Conservation (phyloP, 2,113 vertebrate species). For the Hypomesus transpacificus region DNA sequence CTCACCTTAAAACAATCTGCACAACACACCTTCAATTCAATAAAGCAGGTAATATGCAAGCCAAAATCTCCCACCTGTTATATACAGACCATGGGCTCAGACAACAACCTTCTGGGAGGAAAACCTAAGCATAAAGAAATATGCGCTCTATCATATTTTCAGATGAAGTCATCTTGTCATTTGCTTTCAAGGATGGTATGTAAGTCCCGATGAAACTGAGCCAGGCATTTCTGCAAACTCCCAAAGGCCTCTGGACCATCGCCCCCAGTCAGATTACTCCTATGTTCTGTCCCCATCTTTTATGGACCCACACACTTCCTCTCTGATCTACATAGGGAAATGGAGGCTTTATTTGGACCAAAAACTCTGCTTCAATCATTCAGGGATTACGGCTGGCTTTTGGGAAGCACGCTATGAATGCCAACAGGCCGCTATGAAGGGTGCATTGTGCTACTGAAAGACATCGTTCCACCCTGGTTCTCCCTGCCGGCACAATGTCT, state of each 20-base stretch:
- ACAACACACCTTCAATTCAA: not conserved
- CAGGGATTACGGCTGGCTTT: constrained; percentile 29
- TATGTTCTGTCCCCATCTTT: constrained; percentile 6
- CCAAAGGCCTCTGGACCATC: not conserved
- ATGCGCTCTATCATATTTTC: constrained; percentile 19
- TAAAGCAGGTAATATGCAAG: too few relatives aligned
- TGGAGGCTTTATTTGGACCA: constrained; percentile 13
- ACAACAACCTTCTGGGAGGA: constrained; percentile 17
- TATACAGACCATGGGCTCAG: constrained; percentile 30
- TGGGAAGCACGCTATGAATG: constrained; percentile 14
- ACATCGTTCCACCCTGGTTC: constrained; percentile 18
- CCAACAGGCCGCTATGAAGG: constrained; percentile 16
- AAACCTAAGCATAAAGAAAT: not conserved
- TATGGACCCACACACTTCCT: constrained; percentile 11
- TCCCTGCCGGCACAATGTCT: constrained; percentile 20
- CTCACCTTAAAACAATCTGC: not conserved
- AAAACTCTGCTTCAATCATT: constrained; percentile 24
- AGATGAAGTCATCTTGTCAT: constrained; percentile 38
- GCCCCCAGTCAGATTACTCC: constrained; percentile 10
- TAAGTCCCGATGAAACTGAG: constrained; percentile 29
- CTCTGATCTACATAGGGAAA: constrained; percentile 25
- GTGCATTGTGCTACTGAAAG: constrained; percentile 33
- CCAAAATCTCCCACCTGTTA: not conserved
- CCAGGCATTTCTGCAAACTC: constrained; percentile 8
- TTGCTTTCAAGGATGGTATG: constrained; percentile 41